Evolutionary conservation across 2,113 vertebrate genomes (phyloP).

Genomic region (Rhombomys opimus): DNA sequence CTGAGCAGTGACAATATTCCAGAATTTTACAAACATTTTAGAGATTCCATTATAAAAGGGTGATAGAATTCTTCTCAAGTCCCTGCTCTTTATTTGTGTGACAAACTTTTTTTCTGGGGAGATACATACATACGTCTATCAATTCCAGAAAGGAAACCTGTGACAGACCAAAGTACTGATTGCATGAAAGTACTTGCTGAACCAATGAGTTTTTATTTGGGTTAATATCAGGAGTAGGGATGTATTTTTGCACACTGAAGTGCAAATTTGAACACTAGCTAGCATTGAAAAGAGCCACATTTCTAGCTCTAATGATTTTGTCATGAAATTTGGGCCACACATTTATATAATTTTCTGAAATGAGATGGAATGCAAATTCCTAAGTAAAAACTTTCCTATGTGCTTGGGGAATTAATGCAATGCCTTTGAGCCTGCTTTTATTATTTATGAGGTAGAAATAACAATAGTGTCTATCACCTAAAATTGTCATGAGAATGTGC

Average conservation of each 20-base stretch:
- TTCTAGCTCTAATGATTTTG: constrained; percentile 30
- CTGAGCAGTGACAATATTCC: neutral
- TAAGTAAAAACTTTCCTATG: constrained; percentile 40
- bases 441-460: neutral
- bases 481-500: neutral
- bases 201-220: neutral
- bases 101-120: neutral
- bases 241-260: neutral
- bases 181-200: neutral
- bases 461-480: neutral
- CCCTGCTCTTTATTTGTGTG: neutral
- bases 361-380: constrained; percentile 51
- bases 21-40: neutral
- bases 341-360: constrained; percentile 38
- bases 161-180: neutral
- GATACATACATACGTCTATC: neutral
- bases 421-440: constrained; percentile 12
- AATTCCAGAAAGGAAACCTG: neutral
- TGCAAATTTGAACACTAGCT: constrained; percentile 27
- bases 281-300: neutral
- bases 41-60: neutral
- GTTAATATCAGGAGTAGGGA: neutral
- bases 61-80: neutral
- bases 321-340: neutral
- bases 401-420: constrained; percentile 32